Evolutionary conservation across 1,140 invertebrate species (phyloP), one percentile per base, ranked within the genome.

Genomic region (Sweltsa coloradensis): DNA sequence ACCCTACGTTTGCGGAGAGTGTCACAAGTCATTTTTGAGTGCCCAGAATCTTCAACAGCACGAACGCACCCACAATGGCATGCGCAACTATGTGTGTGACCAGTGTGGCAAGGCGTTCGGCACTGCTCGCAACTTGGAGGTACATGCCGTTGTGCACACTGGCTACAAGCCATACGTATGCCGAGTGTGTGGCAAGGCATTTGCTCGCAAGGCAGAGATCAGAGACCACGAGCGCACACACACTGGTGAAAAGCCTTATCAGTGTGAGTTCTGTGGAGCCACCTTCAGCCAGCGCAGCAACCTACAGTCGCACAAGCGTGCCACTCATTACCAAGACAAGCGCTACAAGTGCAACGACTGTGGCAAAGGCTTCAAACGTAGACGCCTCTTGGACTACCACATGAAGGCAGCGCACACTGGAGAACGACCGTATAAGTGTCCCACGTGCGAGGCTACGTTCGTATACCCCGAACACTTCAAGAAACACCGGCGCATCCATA

Each of bases 381-480:
- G 77, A 16, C 65, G 79, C 47, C 64, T 89, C 5, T 60, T 89
- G 5, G 81, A 88, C 59, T 88, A 89, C 60, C 86, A 91, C 58
- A 75, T 81, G 37, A 85, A 85, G 64, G 81, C 84, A 2, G 75
- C 75, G 0, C 87, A 91, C 60, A 87, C 81, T 0, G 82, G 83
- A 18, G 80, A 87, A 63, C 64, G 84, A 1, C 84, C 87, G 1
- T 79, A 79, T 43, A 76, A 80, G 55, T 90, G 86, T 57, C 64
- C 74, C 2, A 63, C 76, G 0, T 90, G 86, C 57, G 64, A 71
- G 27, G 81, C 85, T 2, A 81, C 78, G 0, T 90, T 91, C 63
- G 82, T 85, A 11, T 88, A 89, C 65, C 82, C 83, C 0, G 83
- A 87, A 57, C 85, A 88, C 58, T 84, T 81, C 57, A 87, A 85